These are phyloP conservation scores for Psettodes erumei DNA, from an alignment of 2,113 vertebrate species.

Conservation along the genomic window DNA sequence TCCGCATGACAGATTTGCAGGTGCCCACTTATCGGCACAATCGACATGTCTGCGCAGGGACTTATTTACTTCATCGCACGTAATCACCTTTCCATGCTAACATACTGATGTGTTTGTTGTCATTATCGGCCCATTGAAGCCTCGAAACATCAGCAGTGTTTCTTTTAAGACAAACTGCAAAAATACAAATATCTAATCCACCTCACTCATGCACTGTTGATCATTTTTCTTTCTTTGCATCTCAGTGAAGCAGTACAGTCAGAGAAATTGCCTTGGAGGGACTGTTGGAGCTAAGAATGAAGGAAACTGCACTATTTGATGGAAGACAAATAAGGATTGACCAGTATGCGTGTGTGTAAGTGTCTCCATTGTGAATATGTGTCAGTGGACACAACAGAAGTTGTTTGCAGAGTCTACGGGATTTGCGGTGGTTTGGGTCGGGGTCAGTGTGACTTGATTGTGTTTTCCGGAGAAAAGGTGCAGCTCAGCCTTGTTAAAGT, in stretches of 20 bases:
- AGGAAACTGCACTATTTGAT: slow-evolving; percentile 28
- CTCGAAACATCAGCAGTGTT: neutral
- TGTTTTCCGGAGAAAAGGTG: neutral
- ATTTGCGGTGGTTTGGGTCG: slow-evolving; percentile 7
- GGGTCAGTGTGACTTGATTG: slow-evolving; percentile 2
- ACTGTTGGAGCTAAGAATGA: slow-evolving; percentile 21
- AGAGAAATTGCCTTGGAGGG: slow-evolving; percentile 44
- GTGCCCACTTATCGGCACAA: neutral
- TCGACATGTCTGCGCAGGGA: neutral
- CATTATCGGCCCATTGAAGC: neutral
- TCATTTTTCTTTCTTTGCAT: neutral
- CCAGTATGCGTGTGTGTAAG: slow-evolving; percentile 12
- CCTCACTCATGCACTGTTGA: neutral
- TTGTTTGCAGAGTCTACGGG: slow-evolving; percentile 4
- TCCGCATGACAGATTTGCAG: slow-evolving; percentile 3
- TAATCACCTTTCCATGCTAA: neutral
- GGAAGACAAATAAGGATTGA: slow-evolving; percentile 41
- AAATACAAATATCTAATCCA: neutral
- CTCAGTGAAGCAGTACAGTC: neutral
- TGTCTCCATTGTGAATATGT: slow-evolving; percentile 16
- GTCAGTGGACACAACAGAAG: neutral
- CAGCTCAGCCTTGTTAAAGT: slow-evolving; percentile 1
- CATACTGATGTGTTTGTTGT: no score
- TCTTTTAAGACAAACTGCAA: neutral
- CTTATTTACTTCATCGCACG: slow-evolving; percentile 2